phyloP scores from a whole-genome alignment of 2,888 invertebrate species.

The Sepioteuthis lessoniana region DNA sequence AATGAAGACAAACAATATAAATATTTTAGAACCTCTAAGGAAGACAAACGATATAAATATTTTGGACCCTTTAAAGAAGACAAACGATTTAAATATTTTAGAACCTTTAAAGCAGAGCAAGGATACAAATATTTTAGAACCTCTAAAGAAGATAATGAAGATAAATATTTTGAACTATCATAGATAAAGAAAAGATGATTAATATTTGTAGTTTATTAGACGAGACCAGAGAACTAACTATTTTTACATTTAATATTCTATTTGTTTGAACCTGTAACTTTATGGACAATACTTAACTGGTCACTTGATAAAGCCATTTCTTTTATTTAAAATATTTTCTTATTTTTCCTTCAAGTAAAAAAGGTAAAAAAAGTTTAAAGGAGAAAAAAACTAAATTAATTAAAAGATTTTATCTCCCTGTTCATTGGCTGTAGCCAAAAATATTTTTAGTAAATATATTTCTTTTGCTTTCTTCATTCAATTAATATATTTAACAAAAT shows the following conservation, averaged over 20 bases:
- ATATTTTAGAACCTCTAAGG: too few species aligned
- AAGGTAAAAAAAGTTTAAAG: background rate
- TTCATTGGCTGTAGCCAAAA: background rate
- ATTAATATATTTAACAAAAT: background rate
- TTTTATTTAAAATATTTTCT: background rate
- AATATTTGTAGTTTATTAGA: too few species aligned
- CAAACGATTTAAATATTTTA: too few species aligned
- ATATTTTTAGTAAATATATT: background rate
- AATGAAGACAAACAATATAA: too few species aligned
- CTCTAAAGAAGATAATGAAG: too few species aligned
- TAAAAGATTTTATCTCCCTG: background rate
- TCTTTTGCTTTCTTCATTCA: background rate
- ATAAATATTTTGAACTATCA: too few species aligned
- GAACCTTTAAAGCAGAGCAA: too few species aligned
- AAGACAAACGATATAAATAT: too few species aligned
- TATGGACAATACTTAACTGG: background rate
- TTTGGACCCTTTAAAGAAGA: too few species aligned
- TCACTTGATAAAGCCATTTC: background rate
- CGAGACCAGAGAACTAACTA: too few species aligned
- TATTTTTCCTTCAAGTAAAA: background rate
- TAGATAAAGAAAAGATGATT: too few species aligned
- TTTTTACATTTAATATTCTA: background rate
- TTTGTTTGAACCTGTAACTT: background rate
- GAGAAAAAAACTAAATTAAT: background rate
- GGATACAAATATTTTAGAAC: too few species aligned